A percentile compares a stretch with the other conserved stretches of the same genome.
Evolutionary conservation across 2,797 vertebrate genomes (phyloP).

Genomic region (Gallinago nigripennis): DNA sequence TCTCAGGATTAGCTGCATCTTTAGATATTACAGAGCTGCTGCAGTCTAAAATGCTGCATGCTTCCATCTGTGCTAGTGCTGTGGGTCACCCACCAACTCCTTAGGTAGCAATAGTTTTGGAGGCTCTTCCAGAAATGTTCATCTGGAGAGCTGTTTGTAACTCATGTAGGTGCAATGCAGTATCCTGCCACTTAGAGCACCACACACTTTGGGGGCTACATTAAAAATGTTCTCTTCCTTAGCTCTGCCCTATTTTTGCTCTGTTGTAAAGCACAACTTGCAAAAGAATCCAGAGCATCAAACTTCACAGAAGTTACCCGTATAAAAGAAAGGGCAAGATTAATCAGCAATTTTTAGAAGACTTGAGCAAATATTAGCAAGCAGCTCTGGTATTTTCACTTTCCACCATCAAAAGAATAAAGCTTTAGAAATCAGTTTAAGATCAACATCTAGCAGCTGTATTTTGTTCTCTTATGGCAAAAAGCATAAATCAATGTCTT

Average conservation of each 20-base stretch:
- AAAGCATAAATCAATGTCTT: constrained; percentile 30
- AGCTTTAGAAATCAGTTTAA: not conserved
- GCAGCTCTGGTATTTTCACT: not conserved
- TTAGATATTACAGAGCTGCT: not conserved
- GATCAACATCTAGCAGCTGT: constrained; percentile 41
- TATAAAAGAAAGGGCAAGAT: not conserved
- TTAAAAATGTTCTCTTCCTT: not conserved
- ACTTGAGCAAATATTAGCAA: constrained; percentile 1
- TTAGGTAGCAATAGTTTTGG: not conserved
- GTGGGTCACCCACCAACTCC: not conserved
- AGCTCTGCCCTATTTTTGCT: constrained; percentile 61
- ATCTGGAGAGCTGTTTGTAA: not conserved
- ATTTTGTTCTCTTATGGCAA: not conserved
- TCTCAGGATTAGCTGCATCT: not conserved
- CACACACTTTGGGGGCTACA: not conserved
- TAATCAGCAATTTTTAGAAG: constrained; percentile 36
- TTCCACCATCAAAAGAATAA: constrained; percentile 9
- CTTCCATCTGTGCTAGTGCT: not conserved
- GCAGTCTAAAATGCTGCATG: constrained; percentile 18
- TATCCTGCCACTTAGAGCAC: constrained; percentile 49
- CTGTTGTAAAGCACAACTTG: constrained; percentile 35
- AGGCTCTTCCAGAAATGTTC: not conserved
- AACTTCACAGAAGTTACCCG: constrained; percentile 56
- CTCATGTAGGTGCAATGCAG: constrained; percentile 65
- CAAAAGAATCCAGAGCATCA: not conserved